Base-by-base conservation (phyloP, 64 coral and sea anemone genomes). In the Montipora foliosa region DNA sequence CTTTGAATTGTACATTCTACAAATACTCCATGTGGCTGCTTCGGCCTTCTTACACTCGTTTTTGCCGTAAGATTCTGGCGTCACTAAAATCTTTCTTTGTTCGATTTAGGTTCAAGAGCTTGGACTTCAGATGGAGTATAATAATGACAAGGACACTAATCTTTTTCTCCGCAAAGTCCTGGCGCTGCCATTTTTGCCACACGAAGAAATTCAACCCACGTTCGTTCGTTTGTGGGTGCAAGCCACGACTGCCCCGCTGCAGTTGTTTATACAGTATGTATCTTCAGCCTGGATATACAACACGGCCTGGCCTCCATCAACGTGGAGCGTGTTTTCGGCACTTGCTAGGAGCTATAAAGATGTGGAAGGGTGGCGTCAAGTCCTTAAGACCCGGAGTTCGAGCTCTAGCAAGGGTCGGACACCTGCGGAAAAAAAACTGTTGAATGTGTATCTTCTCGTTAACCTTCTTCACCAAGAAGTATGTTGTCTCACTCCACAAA, bases 211-310 rank as follows among this genome's bases (percentile, higher is more conserved):
- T 69, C 83, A 67, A 19, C 83, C 55, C 10, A 87, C 69, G 83
- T 87, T 87, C 70, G 83, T 64, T 4, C 59, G 67, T 2, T 61
- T 87, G 46, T 68, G 57, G 45, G 45, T 64, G 3, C 44, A 69
- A 87, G 83, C 83, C 6, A 4, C 52, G 4, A 87, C 83, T 29
- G 44, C 58, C 7, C 85, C 44, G 44, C 15, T 88, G 5, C 85
- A 88, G 21, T 17, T 55, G 3, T 71, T 88, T 16, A 71, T 88
- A 49, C 62, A 88, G 46, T 88, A 88, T 22, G 5, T 73, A 45
- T 52, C 22, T 19, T 24, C 66, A 5, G 49, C 85, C n/a, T 88
- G 85, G 85, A 88, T 88, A 50, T 17, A 88, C 46, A 88, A 71
- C 67, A 75, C 44, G 1, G 74, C 67, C 11, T 88, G 85, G 68